Percentiles rank a stretch among this genome's conserved stretches.
Evolutionary conservation across 2,888 invertebrate genomes (phyloP).

Genomic region (Megalurothrips usitatus): DNA sequence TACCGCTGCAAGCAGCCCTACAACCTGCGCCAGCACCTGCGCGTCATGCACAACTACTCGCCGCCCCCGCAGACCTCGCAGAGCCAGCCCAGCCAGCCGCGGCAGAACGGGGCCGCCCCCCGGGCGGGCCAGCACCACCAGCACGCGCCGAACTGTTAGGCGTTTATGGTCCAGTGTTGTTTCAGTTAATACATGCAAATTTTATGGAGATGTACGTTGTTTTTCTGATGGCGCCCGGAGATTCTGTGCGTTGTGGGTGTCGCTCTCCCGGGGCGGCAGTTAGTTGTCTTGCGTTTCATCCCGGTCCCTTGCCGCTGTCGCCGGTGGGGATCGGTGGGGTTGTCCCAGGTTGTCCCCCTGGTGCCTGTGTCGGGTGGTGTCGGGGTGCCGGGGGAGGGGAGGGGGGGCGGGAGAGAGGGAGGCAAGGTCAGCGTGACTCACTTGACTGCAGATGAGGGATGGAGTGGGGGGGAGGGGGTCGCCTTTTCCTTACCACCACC

Average conservation of each 20-base stretch:
- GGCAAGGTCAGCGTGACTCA: background rate
- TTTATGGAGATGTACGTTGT: no score
- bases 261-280: no score
- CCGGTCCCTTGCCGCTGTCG: background rate
- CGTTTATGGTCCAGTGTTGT: no score
- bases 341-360: background rate
- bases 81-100: background rate
- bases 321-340: background rate
- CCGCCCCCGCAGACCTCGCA: background rate
- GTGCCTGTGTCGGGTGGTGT: background rate
- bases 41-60: constrained; percentile 36
- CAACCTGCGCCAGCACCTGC: constrained; percentile 43
- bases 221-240: no score
- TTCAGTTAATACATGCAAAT: no score
- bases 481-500: no score
- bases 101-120: background rate
- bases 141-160: no score
- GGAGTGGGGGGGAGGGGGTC: background rate
- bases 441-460: background rate
- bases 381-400: background rate
- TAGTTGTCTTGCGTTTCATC: background rate
- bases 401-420: background rate
- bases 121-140: background rate
- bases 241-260: no score
- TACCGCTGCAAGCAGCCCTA: constrained; percentile 34